Base-by-base conservation (phyloP, 2,113 vertebrate species). In the Origma solitaria region DNA sequence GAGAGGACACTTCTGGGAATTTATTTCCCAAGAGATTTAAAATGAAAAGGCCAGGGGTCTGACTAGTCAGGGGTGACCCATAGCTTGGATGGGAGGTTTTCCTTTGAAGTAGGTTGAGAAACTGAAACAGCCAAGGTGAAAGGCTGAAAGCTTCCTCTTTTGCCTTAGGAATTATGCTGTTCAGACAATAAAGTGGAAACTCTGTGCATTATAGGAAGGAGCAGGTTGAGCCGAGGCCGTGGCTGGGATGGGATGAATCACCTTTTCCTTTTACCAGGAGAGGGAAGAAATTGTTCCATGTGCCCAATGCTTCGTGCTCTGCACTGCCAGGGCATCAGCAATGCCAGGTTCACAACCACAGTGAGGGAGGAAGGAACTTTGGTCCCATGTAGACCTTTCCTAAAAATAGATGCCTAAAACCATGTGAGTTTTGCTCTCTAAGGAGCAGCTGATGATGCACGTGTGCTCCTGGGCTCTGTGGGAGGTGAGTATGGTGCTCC, bases 101-200 rank as follows among this genome's bases (percentile, higher is more conserved):
- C 25, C 44, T 64, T 49, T 40, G 7, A 95, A 87, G 9, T 33
- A 44, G 42, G 9, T 5, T 82, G 56, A 82, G 79, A 83, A 94
- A 82, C 71, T 28, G 70, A 79, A 82, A 72, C 15, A 30, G 12
- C 12, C 45, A 73, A 53, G 37, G 40, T 69, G 24, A 86, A 91
- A 83, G 64, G 45, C 72, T 83, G 83, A 83, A 86, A 81, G 15
- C 45, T 79, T 94, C 80, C 28, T 86, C 54, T 92, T 69, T 58
- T n/a, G 54, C 10, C 8, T 70, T 70, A 65, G 49, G 42, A 86
- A 81, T 66, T n/a, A 27, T 6, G 23, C 30, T 76, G 21, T 44
- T 64, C 54, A 76, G 62, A 51, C 13, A 72, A 64, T 15, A 9
- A 65, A 83, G n/a, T 6, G 5, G 24, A 33, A 79, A 64, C n/a